These are phyloP conservation scores for Garrulus glandarius DNA, from an alignment of 2,797 vertebrate genomes.

Conservation along the genomic window DNA sequence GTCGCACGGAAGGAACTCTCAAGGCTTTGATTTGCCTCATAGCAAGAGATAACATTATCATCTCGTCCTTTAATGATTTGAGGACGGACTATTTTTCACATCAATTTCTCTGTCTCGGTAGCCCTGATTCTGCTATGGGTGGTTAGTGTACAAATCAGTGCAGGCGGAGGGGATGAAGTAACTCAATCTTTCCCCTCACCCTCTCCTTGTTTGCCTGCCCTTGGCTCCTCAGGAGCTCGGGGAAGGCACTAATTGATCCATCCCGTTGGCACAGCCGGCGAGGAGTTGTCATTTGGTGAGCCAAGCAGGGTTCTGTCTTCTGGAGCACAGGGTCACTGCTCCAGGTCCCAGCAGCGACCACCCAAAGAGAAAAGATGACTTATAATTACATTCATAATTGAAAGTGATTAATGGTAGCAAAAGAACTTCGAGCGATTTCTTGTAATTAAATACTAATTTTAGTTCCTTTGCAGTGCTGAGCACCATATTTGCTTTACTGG, in stretches of 20 bases:
- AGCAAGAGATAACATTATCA: neutral
- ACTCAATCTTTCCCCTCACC: accelerated
- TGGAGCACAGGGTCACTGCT: neutral
- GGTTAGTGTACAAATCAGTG: neutral
- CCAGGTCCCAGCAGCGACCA: conserved; percentile 51
- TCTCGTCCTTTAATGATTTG: neutral
- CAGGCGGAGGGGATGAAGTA: neutral
- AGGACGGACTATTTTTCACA: neutral
- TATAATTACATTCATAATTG: conserved; percentile 70
- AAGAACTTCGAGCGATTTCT: conserved; percentile 72
- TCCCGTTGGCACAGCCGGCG: accelerated
- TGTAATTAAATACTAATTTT: conserved; percentile 72
- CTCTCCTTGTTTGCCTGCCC: neutral
- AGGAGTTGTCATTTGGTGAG: neutral
- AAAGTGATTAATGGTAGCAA: conserved; percentile 72
- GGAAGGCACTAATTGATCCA: neutral
- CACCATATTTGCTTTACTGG: conserved; percentile 66
- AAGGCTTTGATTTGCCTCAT: neutral
- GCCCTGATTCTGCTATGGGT: neutral
- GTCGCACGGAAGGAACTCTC: neutral
- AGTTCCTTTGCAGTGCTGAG: conserved; percentile 65
- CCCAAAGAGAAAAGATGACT: conserved; percentile 68
- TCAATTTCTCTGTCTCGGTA: neutral
- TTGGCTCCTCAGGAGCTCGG: neutral
- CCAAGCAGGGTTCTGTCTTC: neutral